Evolutionary conservation across 2,888 invertebrate genomes (phyloP).

Genomic region (Chrysotoxum bicinctum): DNA sequence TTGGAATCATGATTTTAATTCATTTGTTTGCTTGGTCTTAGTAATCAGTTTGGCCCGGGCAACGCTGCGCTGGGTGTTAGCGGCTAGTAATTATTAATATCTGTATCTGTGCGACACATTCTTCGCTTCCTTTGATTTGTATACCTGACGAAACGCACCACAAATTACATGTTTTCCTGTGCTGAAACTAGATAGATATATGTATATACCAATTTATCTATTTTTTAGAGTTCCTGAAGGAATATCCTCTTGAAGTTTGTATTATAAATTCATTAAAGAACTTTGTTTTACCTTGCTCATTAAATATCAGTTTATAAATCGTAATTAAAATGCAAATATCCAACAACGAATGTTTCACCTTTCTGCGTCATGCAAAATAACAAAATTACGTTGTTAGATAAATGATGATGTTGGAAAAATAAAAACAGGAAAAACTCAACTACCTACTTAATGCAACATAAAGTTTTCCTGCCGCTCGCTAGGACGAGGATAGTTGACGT

Average conservation of each 20-base stretch:
- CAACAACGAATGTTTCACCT: constrained; percentile 50
- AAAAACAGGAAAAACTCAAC: not conserved
- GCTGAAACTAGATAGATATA: too few relatives aligned
- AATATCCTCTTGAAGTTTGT: not conserved
- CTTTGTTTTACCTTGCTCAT: not conserved
- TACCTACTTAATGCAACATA: constrained; percentile 16
- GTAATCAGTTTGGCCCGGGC: too few relatives aligned
- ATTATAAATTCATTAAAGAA: not conserved
- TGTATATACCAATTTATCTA: too few relatives aligned
- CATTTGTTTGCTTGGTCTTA: too few relatives aligned
- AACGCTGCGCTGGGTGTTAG: too few relatives aligned
- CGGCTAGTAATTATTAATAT: too few relatives aligned
- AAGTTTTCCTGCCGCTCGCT: constrained; percentile 21
- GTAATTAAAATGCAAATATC: constrained; percentile 50
- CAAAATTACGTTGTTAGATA: constrained; percentile 31
- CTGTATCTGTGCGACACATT: too few relatives aligned
- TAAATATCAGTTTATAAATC: constrained; percentile 1
- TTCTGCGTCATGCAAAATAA: constrained; percentile 33
- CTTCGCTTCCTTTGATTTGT: too few relatives aligned
- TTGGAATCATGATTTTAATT: too few relatives aligned
- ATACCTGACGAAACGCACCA: too few relatives aligned
- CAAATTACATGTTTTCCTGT: too few relatives aligned
- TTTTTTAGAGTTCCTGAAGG: too few relatives aligned
- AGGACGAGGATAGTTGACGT: not conserved
- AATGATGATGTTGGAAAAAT: not conserved